phyloP scores from a whole-genome alignment of 37 sponge, comb jelly and placozoan genomes.

The Beroe ovata region DNA sequence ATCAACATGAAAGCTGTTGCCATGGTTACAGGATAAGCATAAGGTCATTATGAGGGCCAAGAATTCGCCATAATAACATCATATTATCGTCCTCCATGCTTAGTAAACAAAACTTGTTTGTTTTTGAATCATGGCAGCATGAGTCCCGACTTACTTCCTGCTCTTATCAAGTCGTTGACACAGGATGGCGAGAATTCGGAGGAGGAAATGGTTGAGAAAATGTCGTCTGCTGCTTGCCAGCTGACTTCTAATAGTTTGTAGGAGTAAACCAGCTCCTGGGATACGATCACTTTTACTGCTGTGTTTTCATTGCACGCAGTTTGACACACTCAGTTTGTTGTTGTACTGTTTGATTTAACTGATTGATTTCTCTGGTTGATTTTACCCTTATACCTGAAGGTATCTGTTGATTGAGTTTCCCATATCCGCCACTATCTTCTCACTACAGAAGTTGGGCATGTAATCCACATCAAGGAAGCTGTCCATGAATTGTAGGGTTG shows the following conservation, averaged over 20 bases:
- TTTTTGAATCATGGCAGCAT: too few species aligned
- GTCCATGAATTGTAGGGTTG: not conserved
- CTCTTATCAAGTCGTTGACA: conserved; percentile 1
- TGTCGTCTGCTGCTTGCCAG: not conserved
- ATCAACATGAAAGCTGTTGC: too few species aligned
- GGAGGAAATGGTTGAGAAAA: not conserved
- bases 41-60: too few species aligned
- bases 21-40: too few species aligned
- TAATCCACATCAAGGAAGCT: not conserved
- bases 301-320: too few species aligned
- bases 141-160: conserved; percentile 20
- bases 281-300: too few species aligned
- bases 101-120: too few species aligned
- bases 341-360: too few species aligned
- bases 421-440: not conserved
- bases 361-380: too few species aligned
- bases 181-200: conserved; percentile 11
- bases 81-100: too few species aligned
- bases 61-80: too few species aligned
- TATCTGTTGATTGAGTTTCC: not conserved
- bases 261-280: conserved; percentile 23
- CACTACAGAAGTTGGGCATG: conserved; percentile 21
- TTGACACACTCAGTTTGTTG: too few species aligned
- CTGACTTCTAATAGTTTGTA: not conserved
- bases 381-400: conserved; percentile 13